These are phyloP conservation scores for Steinernema khuongi DNA, from an alignment of 1,140 invertebrate species.

Conservation along the genomic window DNA sequence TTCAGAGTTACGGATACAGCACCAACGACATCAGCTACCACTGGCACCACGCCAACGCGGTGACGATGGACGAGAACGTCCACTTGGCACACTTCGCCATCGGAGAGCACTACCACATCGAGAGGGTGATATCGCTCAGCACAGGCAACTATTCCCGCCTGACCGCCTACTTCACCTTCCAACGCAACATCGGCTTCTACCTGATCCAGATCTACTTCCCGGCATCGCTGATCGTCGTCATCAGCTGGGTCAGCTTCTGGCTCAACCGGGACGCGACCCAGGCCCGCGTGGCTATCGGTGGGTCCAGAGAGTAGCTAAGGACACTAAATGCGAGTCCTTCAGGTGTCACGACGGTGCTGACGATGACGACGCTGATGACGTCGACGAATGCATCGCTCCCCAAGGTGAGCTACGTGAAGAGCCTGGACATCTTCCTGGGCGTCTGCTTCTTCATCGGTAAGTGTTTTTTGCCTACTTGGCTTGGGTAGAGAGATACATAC, in stretches of 20 bases:
- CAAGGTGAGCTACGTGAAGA: slow-evolving; percentile 58
- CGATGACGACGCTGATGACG: slow-evolving; percentile 59
- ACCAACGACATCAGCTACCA: slow-evolving; percentile 93
- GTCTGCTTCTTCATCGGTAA: slow-evolving; percentile 59
- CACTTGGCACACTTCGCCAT: slow-evolving; percentile 77
- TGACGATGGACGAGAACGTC: slow-evolving; percentile 61
- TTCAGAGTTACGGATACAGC: slow-evolving; percentile 78
- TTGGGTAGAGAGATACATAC: too few relatives aligned
- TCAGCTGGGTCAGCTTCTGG: slow-evolving; percentile 72
- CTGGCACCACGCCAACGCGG: slow-evolving; percentile 68
- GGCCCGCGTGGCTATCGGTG: slow-evolving; percentile 83
- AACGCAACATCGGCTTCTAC: slow-evolving; percentile 96
- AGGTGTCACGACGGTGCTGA: slow-evolving; percentile 53
- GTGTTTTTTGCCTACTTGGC: too few relatives aligned
- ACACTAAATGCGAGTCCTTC: slow-evolving; percentile 19
- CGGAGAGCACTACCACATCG: slow-evolving; percentile 81
- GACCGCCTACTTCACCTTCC: slow-evolving; percentile 94
- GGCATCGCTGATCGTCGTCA: slow-evolving; percentile 79
- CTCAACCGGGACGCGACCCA: slow-evolving; percentile 87
- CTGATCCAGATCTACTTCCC: slow-evolving; percentile 98
- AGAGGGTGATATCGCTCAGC: slow-evolving; percentile 81
- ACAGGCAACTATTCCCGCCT: slow-evolving; percentile 96
- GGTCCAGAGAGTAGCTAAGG: slow-evolving; percentile 4
- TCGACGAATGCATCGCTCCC: slow-evolving; percentile 57
- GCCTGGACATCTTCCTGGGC: slow-evolving; percentile 57